These are phyloP conservation scores for Penelope pileata DNA, from an alignment of 2,113 vertebrate genomes.

Conservation along the genomic window DNA sequence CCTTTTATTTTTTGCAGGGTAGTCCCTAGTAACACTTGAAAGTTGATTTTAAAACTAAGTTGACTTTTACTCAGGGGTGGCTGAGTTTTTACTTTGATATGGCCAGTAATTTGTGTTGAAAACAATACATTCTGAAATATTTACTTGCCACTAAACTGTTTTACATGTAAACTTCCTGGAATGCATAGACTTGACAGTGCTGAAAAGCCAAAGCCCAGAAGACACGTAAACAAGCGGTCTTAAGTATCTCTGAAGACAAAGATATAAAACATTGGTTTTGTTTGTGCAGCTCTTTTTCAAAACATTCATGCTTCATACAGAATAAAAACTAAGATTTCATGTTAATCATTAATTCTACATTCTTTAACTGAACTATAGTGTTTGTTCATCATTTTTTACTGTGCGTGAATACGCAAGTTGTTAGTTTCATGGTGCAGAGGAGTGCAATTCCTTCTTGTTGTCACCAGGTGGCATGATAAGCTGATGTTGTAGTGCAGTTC, in stretches of 20 bases:
- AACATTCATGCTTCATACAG: background rate
- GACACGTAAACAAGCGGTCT: background rate
- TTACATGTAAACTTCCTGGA: background rate
- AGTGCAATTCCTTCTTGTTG: background rate
- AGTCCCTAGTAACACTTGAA: background rate
- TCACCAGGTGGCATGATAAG: conserved; percentile 29
- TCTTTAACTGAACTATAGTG: background rate
- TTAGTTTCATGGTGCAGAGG: background rate
- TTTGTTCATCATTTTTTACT: background rate
- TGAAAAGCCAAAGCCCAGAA: background rate
- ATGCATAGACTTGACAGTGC: background rate
- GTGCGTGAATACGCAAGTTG: accelerated
- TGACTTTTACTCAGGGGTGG: background rate
- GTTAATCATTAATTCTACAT: background rate
- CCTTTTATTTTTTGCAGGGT: background rate
- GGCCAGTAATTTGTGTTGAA: background rate
- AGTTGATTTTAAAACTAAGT: background rate
- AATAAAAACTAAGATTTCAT: background rate
- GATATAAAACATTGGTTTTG: background rate
- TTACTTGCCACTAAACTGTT: background rate
- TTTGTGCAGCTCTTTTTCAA: background rate
- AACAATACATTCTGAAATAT: background rate
- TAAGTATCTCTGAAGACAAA: background rate
- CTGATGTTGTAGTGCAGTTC: background rate
- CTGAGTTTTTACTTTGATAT: background rate